Evolutionary conservation across 23 tunicate genomes (phyloP), one percentile per base, ranked within the genome.

Genomic region (Diplosoma virens): DNA sequence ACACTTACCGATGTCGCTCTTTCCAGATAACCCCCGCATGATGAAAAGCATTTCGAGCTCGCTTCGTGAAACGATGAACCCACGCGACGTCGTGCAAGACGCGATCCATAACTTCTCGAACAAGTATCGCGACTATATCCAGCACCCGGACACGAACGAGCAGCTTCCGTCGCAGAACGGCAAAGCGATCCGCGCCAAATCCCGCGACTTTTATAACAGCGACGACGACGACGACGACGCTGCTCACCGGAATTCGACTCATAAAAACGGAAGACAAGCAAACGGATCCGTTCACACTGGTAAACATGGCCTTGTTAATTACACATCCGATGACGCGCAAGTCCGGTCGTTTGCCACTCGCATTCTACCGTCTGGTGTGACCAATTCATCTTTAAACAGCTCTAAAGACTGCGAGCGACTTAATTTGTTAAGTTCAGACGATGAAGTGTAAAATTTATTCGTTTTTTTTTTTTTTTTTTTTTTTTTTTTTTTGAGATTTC

Each of bases 11-110:
- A n/a, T n/a, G n/a, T n/a, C n/a, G n/a, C n/a, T n/a, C n/a, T n/a
- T n/a, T 41, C 14, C 50, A 41, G 50, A 41, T 41, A 41, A 41
- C 50, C 30, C 7, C n/a, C n/a, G n/a, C 35, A 61, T 56, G 77
- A 87, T 80, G 86, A 87, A 76, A 47, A 88, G 87, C 77, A 84
- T 88, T 2, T 88, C 95, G 37, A 81, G 87, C 55, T 93, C 98
- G 5, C 63, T 93, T 30, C 74, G 80, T 32, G 98, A 93, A 37
- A 79, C 88, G 4, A 86, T 93, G 7, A 93, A 86, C 47, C 98
- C 88, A 9, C 66, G 91, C 0, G 98, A 93, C 37, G 74, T 93
- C 4, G 56, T 93, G 32, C 98, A 93, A 56, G 98, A 93, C 65
- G 98, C 91, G 1, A 81, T 93, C 23, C 98, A 93, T 66, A 93